Evolutionary conservation across 2,797 vertebrate species (phyloP), one percentile per base, ranked within the genome.

Genomic region (Allobates femoralis): DNA sequence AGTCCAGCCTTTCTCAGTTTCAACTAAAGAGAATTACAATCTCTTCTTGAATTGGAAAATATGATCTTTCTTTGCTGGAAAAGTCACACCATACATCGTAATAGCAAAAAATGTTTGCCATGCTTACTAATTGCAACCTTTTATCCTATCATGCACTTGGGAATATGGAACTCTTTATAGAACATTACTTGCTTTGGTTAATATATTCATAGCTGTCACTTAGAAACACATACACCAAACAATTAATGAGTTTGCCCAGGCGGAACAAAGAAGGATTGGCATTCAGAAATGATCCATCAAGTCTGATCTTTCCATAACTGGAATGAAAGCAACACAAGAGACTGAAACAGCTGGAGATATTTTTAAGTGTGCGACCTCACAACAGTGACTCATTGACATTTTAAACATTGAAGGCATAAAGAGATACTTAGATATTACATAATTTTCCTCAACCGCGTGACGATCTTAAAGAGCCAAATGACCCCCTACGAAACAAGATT

Each of bases 261-360:
- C 30, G 12, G 56, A 83, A 74, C 53, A 73, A 58, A 60, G n/a
- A 53, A 83, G 81, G 81, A 83, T 60, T 83, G 67, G 71, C 67
- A 83, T 82, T 82, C 12, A 71, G n/a, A 58, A 73, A 58, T 23
- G 50, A 74, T 83, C 67, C 69, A 82, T 71, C 30, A 60, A 3
- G 55, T 41, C 21, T 83, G 81, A 83, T 69, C 51, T 58, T 83
- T 83, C 21, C 32, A 74, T 58, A 74, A 58, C 26, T 83, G 81
- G 50, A 58, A 74, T 60, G 51, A 83, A 83, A 74, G 37, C 15
- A 73, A 83, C 73, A 26, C 30, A 74, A 46, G 55, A 60, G 69
- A 18, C 14, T 58, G 5, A 74, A 46, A 84, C 71, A 84, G 82
- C 71, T 75, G 82, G 34, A 51, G 37, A 64, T 23, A 28, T 62